Evolutionary conservation across 1,140 invertebrate species (phyloP).

Genomic region (Sycophaga agraensis): DNA sequence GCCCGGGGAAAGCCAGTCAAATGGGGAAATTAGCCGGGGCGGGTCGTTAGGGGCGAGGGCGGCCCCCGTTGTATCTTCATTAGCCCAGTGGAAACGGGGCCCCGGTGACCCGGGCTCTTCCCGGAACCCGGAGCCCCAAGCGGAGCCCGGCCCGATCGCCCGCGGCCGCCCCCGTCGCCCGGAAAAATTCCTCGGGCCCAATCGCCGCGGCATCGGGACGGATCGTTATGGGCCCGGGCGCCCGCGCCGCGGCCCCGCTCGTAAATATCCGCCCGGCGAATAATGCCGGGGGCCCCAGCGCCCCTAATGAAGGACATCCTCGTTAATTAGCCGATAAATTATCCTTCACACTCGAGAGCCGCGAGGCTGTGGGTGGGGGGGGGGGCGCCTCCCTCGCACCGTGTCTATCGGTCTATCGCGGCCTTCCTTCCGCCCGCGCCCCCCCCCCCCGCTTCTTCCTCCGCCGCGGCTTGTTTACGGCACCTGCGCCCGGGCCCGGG

Average conservation of each 20-base stretch:
- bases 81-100: constrained; percentile 41
- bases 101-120: no score
- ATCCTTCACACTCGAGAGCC: constrained; percentile 51
- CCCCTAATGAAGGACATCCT: constrained; percentile 57
- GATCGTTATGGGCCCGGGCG: constrained; percentile 48
- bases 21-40: no score
- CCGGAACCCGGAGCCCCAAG: no score
- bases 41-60: no score
- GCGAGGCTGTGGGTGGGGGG: no score
- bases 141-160: constrained; percentile 32
- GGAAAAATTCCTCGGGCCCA: constrained; percentile 55
- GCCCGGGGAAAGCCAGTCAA: no score
- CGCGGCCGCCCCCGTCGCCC: constrained; percentile 35
- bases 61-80: constrained; percentile 52
- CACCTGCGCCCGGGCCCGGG: no score
- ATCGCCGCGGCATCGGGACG: constrained; percentile 47
- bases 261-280: constrained; percentile 56
- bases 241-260: constrained; percentile 35
- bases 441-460: no score
- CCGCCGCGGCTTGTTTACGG: no score
- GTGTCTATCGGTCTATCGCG: constrained; percentile 10
- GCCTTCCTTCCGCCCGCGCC: neutral
- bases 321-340: constrained; percentile 60
- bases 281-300: constrained; percentile 43
- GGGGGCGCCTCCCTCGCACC: neutral